Evolutionary conservation across 2,113 vertebrate species (phyloP).

Genomic region (Cavia porcellus): DNA sequence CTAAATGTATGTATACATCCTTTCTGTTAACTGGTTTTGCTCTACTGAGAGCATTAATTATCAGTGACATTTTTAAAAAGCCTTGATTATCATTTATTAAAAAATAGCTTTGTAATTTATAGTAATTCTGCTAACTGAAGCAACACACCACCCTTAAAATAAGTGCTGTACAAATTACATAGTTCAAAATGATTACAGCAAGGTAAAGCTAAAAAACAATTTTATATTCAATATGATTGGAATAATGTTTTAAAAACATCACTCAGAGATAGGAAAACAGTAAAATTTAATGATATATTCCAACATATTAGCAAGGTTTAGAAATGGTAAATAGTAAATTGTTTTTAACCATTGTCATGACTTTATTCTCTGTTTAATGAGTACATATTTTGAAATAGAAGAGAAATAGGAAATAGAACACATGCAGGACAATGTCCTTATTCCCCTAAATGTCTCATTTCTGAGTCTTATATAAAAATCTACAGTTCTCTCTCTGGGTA

Average conservation of each 20-base stretch:
- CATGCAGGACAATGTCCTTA: not conserved
- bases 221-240: not conserved
- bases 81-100: not conserved
- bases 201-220: not conserved
- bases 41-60: not conserved
- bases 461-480: not conserved
- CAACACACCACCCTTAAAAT: not conserved
- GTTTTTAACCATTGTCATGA: not conserved
- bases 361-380: not conserved
- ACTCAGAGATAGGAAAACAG: not conserved
- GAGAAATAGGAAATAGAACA: not conserved
- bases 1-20: not conserved
- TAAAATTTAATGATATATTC: not conserved
- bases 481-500: not conserved
- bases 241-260: not conserved
- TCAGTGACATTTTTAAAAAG: not conserved
- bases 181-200: not conserved
- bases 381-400: not conserved
- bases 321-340: not conserved
- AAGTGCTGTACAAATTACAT: not conserved
- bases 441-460: not conserved
- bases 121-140: not conserved
- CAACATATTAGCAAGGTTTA: not conserved
- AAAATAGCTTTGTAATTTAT: not conserved
- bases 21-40: not conserved